These are phyloP conservation scores for Virgularia gustaviana DNA, from an alignment of 92 coral and sea anemone genomes.

Conservation along the genomic window DNA sequence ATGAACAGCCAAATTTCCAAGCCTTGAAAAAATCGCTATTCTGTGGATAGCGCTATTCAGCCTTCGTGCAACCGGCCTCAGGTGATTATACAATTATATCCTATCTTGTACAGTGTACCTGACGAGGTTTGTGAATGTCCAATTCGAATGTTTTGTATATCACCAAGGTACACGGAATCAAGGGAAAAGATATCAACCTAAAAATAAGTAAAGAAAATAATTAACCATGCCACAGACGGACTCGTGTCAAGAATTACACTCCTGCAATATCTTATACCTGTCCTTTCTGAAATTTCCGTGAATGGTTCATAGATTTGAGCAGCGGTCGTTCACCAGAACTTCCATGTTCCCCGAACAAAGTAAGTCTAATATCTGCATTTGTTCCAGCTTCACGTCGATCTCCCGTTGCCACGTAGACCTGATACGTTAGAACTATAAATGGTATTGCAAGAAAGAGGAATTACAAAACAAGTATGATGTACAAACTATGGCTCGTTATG, in stretches of 20 bases:
- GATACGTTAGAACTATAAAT: constrained; percentile 70
- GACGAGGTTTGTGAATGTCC: constrained; percentile 84
- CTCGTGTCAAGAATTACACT: background rate
- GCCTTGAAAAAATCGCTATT: too few species aligned
- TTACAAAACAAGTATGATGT: background rate
- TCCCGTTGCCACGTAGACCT: constrained; percentile 88
- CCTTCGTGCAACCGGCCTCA: too few species aligned
- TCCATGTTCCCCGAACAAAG: constrained; percentile 91
- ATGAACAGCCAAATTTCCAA: too few species aligned
- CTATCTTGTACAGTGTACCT: constrained; percentile 65
- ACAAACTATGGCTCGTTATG: background rate
- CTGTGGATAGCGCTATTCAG: too few species aligned
- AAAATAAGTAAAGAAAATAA: background rate
- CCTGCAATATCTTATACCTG: too few species aligned
- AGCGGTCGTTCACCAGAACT: constrained; percentile 87
- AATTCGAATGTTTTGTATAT: constrained; percentile 73
- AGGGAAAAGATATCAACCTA: constrained; percentile 87
- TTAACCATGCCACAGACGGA: background rate
- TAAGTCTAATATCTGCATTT: constrained; percentile 72
- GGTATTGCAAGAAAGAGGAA: background rate
- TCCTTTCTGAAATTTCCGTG: constrained; percentile 85
- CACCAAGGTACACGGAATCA: constrained; percentile 92
- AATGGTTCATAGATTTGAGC: constrained; percentile 81
- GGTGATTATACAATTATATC: too few species aligned
- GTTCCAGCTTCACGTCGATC: constrained; percentile 94